Percentiles rank a stretch among this genome's conserved stretches.
phyloP scores from a whole-genome alignment of 2,888 invertebrate genomes.

The Antheraea assamensis region DNA sequence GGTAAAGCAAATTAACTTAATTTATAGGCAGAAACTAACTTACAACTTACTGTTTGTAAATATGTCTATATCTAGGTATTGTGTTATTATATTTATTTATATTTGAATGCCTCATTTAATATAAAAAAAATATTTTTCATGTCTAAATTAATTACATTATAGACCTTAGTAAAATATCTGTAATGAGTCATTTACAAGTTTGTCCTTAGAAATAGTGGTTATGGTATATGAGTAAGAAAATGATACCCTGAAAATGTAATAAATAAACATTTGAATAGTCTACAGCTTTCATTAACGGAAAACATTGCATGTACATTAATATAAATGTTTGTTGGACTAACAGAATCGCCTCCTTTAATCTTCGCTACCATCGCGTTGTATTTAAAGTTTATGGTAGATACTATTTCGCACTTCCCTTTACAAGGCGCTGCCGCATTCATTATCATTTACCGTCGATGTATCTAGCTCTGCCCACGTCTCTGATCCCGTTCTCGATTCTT shows the following conservation, averaged over 20 bases:
- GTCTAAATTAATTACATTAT: background rate
- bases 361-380: constrained; percentile 28
- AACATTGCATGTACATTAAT: constrained; percentile 21
- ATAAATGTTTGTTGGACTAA: constrained; percentile 14
- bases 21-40: too few species aligned
- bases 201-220: background rate
- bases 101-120: background rate
- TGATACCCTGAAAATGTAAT: background rate
- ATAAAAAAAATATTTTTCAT: too few species aligned
- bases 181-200: background rate
- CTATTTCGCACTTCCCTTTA: constrained; percentile 47
- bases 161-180: background rate
- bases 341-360: constrained; percentile 13
- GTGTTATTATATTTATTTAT: too few species aligned
- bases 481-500: constrained; percentile 42
- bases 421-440: constrained; percentile 44
- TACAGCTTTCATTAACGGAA: background rate
- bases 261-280: background rate
- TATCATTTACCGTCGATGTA: constrained; percentile 54
- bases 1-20: too few species aligned
- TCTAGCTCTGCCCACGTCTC: constrained; percentile 36
- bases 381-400: constrained; percentile 37
- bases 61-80: too few species aligned
- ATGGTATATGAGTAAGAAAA: background rate
- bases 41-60: too few species aligned